phyloP scores from a whole-genome alignment of 1,140 invertebrate species.

The Stenopsyche tienmushanensis region DNA sequence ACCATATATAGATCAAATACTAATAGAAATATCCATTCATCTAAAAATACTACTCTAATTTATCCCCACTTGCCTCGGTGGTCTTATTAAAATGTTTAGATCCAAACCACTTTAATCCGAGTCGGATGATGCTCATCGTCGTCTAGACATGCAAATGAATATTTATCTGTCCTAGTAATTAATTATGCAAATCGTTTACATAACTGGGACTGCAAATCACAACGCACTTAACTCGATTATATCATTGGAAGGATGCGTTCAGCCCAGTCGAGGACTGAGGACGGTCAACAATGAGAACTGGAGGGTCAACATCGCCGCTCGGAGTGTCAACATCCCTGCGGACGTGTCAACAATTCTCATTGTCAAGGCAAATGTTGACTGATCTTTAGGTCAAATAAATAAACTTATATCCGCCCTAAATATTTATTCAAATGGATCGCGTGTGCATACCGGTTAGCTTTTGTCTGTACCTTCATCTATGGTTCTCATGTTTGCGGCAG shows the following conservation, averaged over 20 bases:
- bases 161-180: background rate
- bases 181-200: background rate
- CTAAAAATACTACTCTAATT: too few relatives aligned
- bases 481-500: too few relatives aligned
- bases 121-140: too few relatives aligned
- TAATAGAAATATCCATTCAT: too few relatives aligned
- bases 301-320: slow-evolving; percentile 18
- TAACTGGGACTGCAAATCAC: slow-evolving; percentile 6
- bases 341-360: slow-evolving; percentile 30
- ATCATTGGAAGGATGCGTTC: background rate
- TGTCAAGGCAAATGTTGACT: slow-evolving; percentile 37
- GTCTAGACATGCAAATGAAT: too few relatives aligned
- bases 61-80: too few relatives aligned
- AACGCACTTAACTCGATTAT: slow-evolving; percentile 4
- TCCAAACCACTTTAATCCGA: too few relatives aligned
- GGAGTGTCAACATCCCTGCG: slow-evolving; percentile 20
- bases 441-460: background rate
- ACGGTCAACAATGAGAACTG: slow-evolving; percentile 22
- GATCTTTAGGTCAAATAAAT: slow-evolving; percentile 34
- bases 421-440: slow-evolving; percentile 24
- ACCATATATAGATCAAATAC: too few relatives aligned
- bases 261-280: background rate
- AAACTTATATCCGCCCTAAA: slow-evolving; percentile 26
- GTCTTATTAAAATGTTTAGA: too few relatives aligned
- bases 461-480: too few relatives aligned